Evolutionary conservation across 2,888 invertebrate species (phyloP).

Genomic region (Mythimna ferrago): DNA sequence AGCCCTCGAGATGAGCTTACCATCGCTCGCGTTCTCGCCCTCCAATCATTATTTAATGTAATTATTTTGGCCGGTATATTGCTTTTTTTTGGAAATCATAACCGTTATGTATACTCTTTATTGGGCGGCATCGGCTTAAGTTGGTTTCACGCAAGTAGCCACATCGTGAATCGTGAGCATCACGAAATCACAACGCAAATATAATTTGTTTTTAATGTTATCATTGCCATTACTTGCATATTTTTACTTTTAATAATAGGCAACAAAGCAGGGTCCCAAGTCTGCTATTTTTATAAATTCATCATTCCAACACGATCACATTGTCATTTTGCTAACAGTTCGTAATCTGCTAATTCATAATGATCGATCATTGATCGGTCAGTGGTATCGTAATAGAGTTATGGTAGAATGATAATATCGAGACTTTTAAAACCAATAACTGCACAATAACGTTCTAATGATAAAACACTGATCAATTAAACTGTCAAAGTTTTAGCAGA

Average conservation of each 20-base stretch:
- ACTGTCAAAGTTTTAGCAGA: too few relatives aligned
- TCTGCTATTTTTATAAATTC: too few relatives aligned
- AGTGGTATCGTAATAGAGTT: too few relatives aligned
- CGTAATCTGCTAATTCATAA: too few relatives aligned
- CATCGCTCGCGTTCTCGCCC: constrained; percentile 81
- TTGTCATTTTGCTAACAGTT: too few relatives aligned
- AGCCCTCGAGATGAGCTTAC: constrained; percentile 87
- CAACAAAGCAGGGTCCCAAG: neutral
- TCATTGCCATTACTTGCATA: neutral
- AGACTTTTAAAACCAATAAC: too few relatives aligned
- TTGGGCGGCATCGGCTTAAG: constrained; percentile 69
- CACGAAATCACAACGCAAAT: constrained; percentile 16
- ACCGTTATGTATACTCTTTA: constrained; percentile 82
- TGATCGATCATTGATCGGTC: too few relatives aligned
- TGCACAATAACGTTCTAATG: too few relatives aligned
- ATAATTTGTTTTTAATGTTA: constrained; percentile 33
- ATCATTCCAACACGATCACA: too few relatives aligned
- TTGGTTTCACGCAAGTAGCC: constrained; percentile 65
- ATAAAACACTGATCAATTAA: too few relatives aligned
- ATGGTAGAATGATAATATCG: too few relatives aligned
- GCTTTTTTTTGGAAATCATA: constrained; percentile 82
- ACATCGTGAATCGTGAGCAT: constrained; percentile 56
- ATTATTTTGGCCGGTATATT: constrained; percentile 86
- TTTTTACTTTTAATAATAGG: neutral
- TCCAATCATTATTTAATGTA: constrained; percentile 88